Evolutionary conservation across 2,888 invertebrate genomes (phyloP), one percentile per base, ranked within the genome.

Genomic region (Caenorhabditis sp.): DNA sequence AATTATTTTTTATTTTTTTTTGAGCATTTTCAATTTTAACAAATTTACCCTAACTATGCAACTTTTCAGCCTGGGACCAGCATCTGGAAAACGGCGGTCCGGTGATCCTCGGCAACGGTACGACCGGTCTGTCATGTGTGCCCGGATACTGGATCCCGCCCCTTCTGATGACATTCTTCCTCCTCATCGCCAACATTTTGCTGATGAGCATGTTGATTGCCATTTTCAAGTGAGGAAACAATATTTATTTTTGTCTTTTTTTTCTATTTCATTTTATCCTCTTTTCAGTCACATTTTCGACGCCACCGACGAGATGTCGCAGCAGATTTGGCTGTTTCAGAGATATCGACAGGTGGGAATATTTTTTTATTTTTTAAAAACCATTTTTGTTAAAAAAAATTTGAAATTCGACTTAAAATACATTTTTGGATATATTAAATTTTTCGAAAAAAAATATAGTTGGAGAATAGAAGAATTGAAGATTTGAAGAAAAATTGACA

Each of bases 261-360:
- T 32, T 20, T 11, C 37, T 50, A 11, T 50, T 44, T 35, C 5
- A 60, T 9, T 24, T 24, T 28, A 24, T 47, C 5, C 3, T 2
- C n/a, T 56, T 82, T 84, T 47, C 61, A 84, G 86, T 65, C 85
- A 86, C 72, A 93, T 93, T 44, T 94, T 93, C 89, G 92, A 92
- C 58, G 91, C 96, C 94, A 97, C 98, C 89, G 97, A 97, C 93
- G 96, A 96, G 87, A 95, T 97, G 90, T 96, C 98, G 81, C 96
- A 97, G 93, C 96, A 98, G 94, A 96, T 96, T 93, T 99, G 98
- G 98, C 97, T 98, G 95, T 98, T 97, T 93, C 98, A 98, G 94
- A 94, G 98, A 84, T 99, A 98, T 93, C 96, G 96, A 88, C 91
- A 88, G 68, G 85, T 85, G 24, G 5, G 47, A 18, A 18, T 18